Conservation (phyloP, 2,797 vertebrate genomes). For the Iguana delicatissima region DNA sequence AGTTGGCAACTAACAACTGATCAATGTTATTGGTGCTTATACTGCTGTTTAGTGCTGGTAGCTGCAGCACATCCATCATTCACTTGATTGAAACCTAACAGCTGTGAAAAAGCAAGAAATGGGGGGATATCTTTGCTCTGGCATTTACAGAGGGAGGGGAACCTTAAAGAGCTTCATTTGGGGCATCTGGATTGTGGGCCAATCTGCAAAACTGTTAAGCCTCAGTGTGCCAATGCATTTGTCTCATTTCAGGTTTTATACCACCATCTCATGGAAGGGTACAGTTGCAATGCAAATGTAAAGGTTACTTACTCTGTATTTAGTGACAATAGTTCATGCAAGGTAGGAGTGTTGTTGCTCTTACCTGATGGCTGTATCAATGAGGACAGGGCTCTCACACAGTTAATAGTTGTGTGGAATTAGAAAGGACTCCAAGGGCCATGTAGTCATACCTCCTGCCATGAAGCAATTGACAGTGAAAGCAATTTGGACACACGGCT, state of each 20-base stretch:
- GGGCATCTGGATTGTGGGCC: neutral
- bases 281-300: neutral
- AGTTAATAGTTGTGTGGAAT: too few relatives aligned
- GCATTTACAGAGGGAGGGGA: neutral
- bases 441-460: too few relatives aligned
- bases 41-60: constrained; percentile 4
- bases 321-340: neutral
- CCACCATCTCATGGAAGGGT: neutral
- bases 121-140: neutral
- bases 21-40: constrained; percentile 28
- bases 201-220: neutral
- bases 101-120: constrained; percentile 4
- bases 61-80: constrained; percentile 12
- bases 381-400: too few relatives aligned
- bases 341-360: neutral
- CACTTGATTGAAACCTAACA: constrained; percentile 29
- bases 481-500: too few relatives aligned
- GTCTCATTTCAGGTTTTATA: neutral
- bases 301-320: neutral
- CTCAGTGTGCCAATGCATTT: neutral
- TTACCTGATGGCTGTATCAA: neutral
- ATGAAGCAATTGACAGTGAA: too few relatives aligned
- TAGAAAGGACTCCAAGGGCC: too few relatives aligned
- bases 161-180: neutral
- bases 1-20: constrained; percentile 31